Percentiles rank a stretch among this genome's conserved stretches.
phyloP scores from a whole-genome alignment of 2,888 invertebrate genomes.

The Parapristionchus giblindavisi region DNA sequence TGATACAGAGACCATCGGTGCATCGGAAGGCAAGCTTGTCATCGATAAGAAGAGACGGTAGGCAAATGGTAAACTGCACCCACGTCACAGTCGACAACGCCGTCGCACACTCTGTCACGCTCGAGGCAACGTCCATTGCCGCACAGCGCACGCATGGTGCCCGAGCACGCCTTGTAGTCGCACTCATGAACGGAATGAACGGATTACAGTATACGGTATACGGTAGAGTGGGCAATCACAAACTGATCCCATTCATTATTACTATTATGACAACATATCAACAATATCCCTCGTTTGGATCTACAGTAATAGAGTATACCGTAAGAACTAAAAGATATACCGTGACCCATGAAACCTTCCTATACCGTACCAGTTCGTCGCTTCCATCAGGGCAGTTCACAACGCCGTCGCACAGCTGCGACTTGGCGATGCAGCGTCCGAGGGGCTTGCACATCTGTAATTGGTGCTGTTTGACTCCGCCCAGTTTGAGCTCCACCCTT shows the following conservation, averaged over 20 bases:
- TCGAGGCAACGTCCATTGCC: constrained; percentile 56
- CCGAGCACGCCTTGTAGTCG: constrained; percentile 59
- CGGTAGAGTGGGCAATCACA: too few relatives aligned
- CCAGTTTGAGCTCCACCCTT: too few relatives aligned
- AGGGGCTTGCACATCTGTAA: constrained; percentile 32
- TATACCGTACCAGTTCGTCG: too few relatives aligned
- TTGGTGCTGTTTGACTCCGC: too few relatives aligned
- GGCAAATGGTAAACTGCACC: too few relatives aligned
- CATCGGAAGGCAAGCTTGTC: constrained; percentile 52
- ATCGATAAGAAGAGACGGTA: too few relatives aligned
- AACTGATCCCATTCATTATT: too few relatives aligned
- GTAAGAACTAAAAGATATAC: too few relatives aligned
- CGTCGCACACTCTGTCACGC: constrained; percentile 58
- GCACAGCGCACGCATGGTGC: constrained; percentile 55
- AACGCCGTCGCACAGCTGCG: constrained; percentile 49
- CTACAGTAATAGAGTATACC: too few relatives aligned
- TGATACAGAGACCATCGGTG: constrained; percentile 50
- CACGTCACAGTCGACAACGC: constrained; percentile 54
- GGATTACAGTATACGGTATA: constrained; percentile 16
- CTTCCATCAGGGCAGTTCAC: constrained; percentile 49
- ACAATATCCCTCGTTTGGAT: neutral
- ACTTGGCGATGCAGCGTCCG: constrained; percentile 39
- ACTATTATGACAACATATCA: too few relatives aligned
- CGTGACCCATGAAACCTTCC: too few relatives aligned
- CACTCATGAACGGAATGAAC: constrained; percentile 47